Percentiles rank a stretch among this genome's conserved stretches.
Conservation (phyloP, 2,888 invertebrate genomes). For the Opisthograptis luteolata region DNA sequence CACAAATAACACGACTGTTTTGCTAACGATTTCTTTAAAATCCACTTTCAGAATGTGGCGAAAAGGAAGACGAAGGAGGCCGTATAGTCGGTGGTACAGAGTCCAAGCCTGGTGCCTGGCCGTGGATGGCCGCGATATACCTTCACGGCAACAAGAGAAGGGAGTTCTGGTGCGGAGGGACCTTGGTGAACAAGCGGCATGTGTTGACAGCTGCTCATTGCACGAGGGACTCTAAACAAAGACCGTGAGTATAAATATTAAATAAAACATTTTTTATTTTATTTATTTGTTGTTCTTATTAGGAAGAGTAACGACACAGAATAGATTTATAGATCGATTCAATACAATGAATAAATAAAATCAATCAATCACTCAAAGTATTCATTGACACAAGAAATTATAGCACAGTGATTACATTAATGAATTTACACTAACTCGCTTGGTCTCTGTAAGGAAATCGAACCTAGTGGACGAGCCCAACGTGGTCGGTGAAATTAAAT, state of each 20-base stretch:
- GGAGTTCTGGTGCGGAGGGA: conserved; percentile 98
- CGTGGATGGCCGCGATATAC: conserved; percentile 98
- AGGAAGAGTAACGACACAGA: no score
- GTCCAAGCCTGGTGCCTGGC: conserved; percentile 94
- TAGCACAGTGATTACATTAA: no score
- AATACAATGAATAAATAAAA: no score
- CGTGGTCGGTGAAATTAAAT: no score
- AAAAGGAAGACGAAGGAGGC: conserved; percentile 92
- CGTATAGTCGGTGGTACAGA: conserved; percentile 96
- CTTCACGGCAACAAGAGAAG: conserved; percentile 92
- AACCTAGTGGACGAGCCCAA: no score
- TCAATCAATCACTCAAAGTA: no score
- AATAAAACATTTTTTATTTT: no score
- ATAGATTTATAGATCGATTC: no score
- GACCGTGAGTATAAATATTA: conserved; percentile 87
- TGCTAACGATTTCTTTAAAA: not conserved
- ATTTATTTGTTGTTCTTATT: no score
- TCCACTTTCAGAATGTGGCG: conserved; percentile 88
- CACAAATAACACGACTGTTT: not conserved
- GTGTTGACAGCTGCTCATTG: conserved; percentile 97
- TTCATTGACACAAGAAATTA: no score
- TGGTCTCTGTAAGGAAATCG: no score
- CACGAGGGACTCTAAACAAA: conserved; percentile 94
- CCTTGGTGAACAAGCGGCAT: conserved; percentile 91
- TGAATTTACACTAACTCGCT: no score